phyloP scores from a whole-genome alignment of 2,797 vertebrate genomes.

The Rhinichthys osculus region DNA sequence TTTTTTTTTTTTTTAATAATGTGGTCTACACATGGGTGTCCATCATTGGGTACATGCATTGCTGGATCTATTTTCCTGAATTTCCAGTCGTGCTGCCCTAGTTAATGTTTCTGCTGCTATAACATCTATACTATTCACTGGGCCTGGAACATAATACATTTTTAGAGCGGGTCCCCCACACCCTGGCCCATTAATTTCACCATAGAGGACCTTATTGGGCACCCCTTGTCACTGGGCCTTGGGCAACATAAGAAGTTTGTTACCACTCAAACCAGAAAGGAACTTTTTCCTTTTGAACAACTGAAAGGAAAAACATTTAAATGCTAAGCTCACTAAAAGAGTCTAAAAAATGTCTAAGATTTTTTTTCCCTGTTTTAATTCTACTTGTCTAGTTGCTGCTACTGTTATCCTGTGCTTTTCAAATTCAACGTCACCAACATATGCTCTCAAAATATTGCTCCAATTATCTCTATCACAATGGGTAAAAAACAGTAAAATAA shows the following conservation, averaged over 20 bases:
- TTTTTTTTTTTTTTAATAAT: not conserved
- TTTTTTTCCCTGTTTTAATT: constrained; percentile 29
- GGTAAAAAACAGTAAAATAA: not conserved
- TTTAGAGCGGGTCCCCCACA: not conserved
- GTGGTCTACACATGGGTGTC: not conserved
- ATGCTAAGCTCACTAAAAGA: constrained; percentile 4
- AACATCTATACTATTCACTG: not conserved
- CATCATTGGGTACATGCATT: not conserved
- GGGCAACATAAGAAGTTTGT: constrained; percentile 56
- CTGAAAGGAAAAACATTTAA: constrained; percentile 16
- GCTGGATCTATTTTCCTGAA: not conserved
- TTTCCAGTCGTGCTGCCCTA: constrained; percentile 54
- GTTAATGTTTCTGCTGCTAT: constrained; percentile 56
- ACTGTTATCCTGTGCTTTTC: constrained; percentile 62
- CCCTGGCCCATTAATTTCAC: not conserved
- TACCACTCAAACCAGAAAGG: constrained; percentile 57
- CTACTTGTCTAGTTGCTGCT: constrained; percentile 55
- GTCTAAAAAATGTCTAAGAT: not conserved
- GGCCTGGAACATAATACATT: not conserved
- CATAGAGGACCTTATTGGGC: not conserved
- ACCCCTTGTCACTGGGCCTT: not conserved
- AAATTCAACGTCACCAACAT: constrained; percentile 48
- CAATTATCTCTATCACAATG: constrained; percentile 44
- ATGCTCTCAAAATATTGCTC: constrained; percentile 22
- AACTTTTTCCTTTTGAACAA: constrained; percentile 35